Evolutionary conservation across 2,113 vertebrate species (phyloP).

Genomic region (Leiothrix lutea): DNA sequence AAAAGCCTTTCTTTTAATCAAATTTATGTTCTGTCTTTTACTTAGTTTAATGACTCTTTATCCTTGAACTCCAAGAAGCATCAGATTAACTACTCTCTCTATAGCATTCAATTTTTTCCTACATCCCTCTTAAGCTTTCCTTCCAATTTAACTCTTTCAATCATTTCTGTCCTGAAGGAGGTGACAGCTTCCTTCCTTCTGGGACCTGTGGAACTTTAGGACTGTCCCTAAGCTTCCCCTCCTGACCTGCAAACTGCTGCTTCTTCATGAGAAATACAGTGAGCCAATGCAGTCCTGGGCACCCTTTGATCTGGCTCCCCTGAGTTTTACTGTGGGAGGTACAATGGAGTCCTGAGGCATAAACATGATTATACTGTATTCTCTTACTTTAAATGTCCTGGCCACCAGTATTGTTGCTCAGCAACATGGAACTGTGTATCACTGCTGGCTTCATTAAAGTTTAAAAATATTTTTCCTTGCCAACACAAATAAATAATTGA

Average conservation of each 20-base stretch:
- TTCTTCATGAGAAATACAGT: neutral
- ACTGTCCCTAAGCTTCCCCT: neutral
- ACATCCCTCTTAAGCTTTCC: neutral
- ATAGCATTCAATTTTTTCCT: neutral
- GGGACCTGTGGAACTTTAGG: neutral
- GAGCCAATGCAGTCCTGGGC: neutral
- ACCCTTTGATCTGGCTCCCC: constrained; percentile 11
- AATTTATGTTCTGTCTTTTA: neutral
- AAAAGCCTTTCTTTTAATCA: constrained; percentile 8
- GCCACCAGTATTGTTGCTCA: constrained; percentile 48
- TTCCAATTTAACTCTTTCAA: neutral
- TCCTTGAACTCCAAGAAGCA: neutral
- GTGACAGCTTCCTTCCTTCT: neutral
- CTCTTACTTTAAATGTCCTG: neutral
- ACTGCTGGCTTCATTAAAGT: constrained; percentile 66
- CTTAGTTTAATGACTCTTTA: neutral
- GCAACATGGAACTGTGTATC: constrained; percentile 59
- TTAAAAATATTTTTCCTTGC: constrained; percentile 69
- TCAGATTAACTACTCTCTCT: neutral
- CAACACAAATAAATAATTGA: constrained; percentile 72
- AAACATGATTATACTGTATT: constrained; percentile 3
- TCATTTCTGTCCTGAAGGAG: neutral
- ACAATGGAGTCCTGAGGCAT: constrained; percentile 8
- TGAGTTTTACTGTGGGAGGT: neutral
- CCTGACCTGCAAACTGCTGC: neutral